Evolutionary conservation across 2,113 vertebrate species (phyloP).

Genomic region (Pithys albifrons): DNA sequence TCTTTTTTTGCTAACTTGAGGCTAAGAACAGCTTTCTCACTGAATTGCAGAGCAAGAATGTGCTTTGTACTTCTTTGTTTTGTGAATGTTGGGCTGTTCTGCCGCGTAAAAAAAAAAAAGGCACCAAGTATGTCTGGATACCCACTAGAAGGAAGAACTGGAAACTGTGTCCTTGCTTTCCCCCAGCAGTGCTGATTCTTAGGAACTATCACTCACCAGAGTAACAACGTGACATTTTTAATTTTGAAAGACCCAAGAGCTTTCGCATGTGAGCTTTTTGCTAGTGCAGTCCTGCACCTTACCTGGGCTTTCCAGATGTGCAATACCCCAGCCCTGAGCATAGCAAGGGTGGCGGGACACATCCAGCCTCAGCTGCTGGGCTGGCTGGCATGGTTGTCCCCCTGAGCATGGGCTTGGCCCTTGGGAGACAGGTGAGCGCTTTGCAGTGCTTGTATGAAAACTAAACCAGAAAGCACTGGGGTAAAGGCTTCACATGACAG

Average conservation of each 20-base stretch:
- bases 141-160: neutral
- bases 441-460: neutral
- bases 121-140: neutral
- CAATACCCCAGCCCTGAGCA: neutral
- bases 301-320: neutral
- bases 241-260: neutral
- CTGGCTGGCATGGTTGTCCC: neutral
- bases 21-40: neutral
- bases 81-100: neutral
- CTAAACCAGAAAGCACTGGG: neutral
- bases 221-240: neutral
- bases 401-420: fast-evolving
- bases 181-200: neutral
- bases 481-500: neutral
- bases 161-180: neutral
- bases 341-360: neutral
- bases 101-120: conserved; percentile 12
- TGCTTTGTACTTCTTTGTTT: neutral
- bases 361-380: neutral
- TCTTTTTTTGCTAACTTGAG: neutral
- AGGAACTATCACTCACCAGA: neutral
- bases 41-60: neutral
- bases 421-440: neutral
- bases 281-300: neutral
- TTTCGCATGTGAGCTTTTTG: fast-evolving